Percentiles rank a stretch among this genome's conserved stretches.
Evolutionary conservation across 2,797 vertebrate species (phyloP).

Genomic region (Fistularia tabacaria): DNA sequence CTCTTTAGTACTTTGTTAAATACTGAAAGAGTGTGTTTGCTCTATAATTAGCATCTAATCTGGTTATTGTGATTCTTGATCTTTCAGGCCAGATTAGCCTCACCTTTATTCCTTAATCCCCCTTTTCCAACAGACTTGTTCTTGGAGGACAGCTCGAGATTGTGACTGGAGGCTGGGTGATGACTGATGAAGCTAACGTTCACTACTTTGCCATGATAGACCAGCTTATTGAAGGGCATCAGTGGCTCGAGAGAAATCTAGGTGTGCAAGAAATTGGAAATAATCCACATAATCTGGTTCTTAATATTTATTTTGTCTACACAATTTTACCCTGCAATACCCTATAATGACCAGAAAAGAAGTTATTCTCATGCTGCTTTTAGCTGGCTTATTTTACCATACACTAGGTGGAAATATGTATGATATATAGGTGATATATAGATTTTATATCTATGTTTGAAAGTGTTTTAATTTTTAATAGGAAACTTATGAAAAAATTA

Average conservation of each 20-base stretch:
- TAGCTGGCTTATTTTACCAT: no score
- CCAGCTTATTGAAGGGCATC: conserved; percentile 97
- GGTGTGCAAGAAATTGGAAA: conserved; percentile 69
- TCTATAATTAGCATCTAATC: conserved; percentile 55
- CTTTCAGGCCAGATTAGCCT: conserved; percentile 49
- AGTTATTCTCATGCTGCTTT: no score
- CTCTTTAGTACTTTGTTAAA: conserved; percentile 12
- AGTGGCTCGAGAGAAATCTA: conserved; percentile 94
- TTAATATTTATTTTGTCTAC: conserved; percentile 10
- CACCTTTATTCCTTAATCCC: conserved; percentile 56
- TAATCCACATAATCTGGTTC: background rate
- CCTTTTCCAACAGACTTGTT: conserved; percentile 70
- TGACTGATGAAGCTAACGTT: conserved; percentile 94
- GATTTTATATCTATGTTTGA: no score
- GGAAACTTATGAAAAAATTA: no score
- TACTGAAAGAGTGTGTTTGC: conserved; percentile 6
- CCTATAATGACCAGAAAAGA: no score
- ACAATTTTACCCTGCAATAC: background rate
- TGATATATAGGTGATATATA: no score
- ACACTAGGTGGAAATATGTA: no score
- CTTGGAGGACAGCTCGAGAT: conserved; percentile 90
- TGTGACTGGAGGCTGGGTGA: conserved; percentile 96
- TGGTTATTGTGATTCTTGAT: conserved; percentile 36
- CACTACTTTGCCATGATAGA: conserved; percentile 98
- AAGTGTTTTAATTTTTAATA: no score